Evolutionary conservation across 2,113 vertebrate species (phyloP).

Genomic region (Platycercus adscitus): DNA sequence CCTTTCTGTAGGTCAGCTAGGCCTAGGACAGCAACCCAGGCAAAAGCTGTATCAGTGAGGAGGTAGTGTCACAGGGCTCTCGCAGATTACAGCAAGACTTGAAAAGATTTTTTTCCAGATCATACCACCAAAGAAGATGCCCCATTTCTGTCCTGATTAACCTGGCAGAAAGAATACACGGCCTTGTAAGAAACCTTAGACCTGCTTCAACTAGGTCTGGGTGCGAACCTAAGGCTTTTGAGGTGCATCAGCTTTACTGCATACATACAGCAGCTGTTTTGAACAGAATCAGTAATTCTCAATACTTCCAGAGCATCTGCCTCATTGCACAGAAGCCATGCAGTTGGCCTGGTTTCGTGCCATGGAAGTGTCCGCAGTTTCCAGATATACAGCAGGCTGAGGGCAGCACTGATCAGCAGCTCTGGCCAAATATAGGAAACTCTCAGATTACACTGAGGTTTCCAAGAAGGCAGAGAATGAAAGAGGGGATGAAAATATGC

Average conservation of each 20-base stretch:
- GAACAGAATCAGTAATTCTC: neutral
- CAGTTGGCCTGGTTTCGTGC: neutral
- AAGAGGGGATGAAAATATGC: neutral
- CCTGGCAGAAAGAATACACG: neutral
- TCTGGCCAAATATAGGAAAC: neutral
- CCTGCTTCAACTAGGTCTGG: neutral
- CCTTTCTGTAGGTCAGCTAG: neutral
- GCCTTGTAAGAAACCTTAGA: neutral
- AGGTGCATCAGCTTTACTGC: neutral
- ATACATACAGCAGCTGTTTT: neutral
- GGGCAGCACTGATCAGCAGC: neutral
- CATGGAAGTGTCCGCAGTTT: neutral
- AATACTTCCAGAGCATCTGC: neutral
- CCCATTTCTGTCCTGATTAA: neutral
- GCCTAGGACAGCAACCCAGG: neutral
- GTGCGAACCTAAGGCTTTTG: neutral
- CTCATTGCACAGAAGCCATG: neutral
- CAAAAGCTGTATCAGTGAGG: neutral
- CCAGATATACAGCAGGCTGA: neutral
- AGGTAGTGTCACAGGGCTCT: neutral
- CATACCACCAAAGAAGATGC: fast-evolving
- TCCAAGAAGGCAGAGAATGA: neutral
- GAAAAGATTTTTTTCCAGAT: neutral
- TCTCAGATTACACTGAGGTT: neutral
- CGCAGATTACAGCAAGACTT: neutral